Evolutionary conservation across 2,888 invertebrate species (phyloP), one percentile per base, ranked within the genome.

Genomic region (Hirtodrosophila cameraria): DNA sequence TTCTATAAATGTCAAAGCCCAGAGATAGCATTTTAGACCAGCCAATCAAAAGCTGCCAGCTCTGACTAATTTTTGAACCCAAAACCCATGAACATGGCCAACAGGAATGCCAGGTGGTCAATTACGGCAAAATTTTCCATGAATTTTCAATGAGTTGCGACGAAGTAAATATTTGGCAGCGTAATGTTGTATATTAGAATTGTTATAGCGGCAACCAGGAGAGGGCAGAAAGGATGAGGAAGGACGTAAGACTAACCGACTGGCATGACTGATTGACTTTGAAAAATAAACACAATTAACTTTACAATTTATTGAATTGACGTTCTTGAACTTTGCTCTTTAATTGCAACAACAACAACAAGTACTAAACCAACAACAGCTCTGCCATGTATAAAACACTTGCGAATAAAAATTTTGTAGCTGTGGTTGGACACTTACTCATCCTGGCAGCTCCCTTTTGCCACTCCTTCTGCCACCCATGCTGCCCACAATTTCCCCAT

Each of bases 71-170:
- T 13, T 12, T 30, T 27, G 23, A 11, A 16, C 23, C 57, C 7
- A 30, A 23, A 49, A 41, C 49, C 49, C 36, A 65, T 52, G 52
- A 11, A 33, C 27, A 18, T 52, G 35, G 4, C 54, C n/a, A 18
- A 20, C 68, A 33, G 30, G 9, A 23, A 30, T 7, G 28, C 2
- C 59, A 68, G 64, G 45, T 64, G 63, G 46, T 38, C 52, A 62
- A 71, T 70, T 60, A 53, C 42, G 33, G 33, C 53, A 39, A 48
- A 64, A 70, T 64, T 78, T 82, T 75, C 58, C 60, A 80, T 80
- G 58, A 78, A 85, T 82, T 75, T 82, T 70, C 70, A 80, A 80
- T 80, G 73, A 63, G 43, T 31, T 58, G 45, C 46, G 54, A 36
- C 57, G 16, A n/a, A 35, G 79, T 79, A 72, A 81, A 81, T 82